Base-by-base conservation (phyloP, 2,888 invertebrate species). In the Coleophora deauratella region DNA sequence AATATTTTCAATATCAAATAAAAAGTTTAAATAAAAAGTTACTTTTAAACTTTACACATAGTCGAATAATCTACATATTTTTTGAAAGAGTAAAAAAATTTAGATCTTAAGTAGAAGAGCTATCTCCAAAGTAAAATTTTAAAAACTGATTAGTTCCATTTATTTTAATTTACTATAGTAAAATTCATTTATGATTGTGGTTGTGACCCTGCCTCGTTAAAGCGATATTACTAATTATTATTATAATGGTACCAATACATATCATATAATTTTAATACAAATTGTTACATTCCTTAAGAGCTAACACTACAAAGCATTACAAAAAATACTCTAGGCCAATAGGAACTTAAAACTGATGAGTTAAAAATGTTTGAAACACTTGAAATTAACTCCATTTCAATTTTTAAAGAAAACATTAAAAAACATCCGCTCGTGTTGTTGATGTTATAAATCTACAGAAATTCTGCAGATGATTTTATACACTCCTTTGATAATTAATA, bases 161-260 rank as follows among this genome's bases (percentile, higher is more conserved):
- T 21, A 54, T 58, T 62, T 60, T 41, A 38, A 42, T 40, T 38
- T 64, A n/a, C 21, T 21, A 4, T 21, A 21, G 21, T 21, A 21
- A 21, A 21, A 69, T 62, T 64, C 59, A 66, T 67, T 71, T 68
- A 68, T 71, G 77, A 75, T 77, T 75, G 72, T 78, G 75, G 72
- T 79, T 73, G 67, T 72, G 78, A 84, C 84, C 84, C 84, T 85
- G 84, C 82, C 73, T 82, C 77, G 78, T 81, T 80, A 72, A 82
- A 82, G 82, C 81, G 68, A 79, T 80, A 76, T 61, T 9, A 71
- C 64, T 69, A 71, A 63, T 69, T 76, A 76, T 69, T 76, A 76
- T 70, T 66, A 62, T 69, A 65, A 71, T 67, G 62, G 66, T 73
- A 74, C 52, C 62, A 61, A 72, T 73, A 75, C n/a, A n/a, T n/a